phyloP scores from a whole-genome alignment of 2,888 invertebrate species.

The Lasioglossum villosulum region DNA sequence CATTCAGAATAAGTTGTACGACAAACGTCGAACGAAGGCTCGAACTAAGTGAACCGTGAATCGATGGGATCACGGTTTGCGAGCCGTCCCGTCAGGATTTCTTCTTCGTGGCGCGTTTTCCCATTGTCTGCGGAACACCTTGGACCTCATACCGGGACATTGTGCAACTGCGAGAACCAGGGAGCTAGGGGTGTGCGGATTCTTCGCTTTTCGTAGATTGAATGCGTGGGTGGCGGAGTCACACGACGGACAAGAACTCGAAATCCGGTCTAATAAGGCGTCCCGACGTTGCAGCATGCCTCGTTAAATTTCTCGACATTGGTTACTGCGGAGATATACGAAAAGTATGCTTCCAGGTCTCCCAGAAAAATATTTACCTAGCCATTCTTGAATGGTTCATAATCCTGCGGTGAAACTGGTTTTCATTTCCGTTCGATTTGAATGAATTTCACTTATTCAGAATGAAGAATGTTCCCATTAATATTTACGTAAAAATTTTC shows the following conservation, averaged over 20 bases:
- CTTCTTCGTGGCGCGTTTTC: slow-evolving; percentile 68
- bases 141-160: slow-evolving; percentile 82
- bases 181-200: slow-evolving; percentile 65
- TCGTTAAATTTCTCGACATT: slow-evolving; percentile 51
- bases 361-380: not conserved
- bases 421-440: no score
- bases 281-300: slow-evolving; percentile 45
- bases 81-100: slow-evolving; percentile 65
- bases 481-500: not conserved
- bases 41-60: slow-evolving; percentile 84
- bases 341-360: slow-evolving; percentile 1
- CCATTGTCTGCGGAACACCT: slow-evolving; percentile 78
- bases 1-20: slow-evolving; percentile 82
- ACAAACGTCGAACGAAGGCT: slow-evolving; percentile 83
- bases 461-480: no score
- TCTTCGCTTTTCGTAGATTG: slow-evolving; percentile 73
- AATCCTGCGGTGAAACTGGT: no score
- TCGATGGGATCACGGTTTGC: slow-evolving; percentile 75
- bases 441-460: no score
- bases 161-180: slow-evolving; percentile 79
- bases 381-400: not conserved
- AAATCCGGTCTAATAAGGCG: slow-evolving; percentile 68
- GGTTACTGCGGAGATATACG: slow-evolving; percentile 10
- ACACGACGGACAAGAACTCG: slow-evolving; percentile 49
- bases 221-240: slow-evolving; percentile 79